Conservation (phyloP, 2,113 vertebrate species). For the Lathamus discolor region DNA sequence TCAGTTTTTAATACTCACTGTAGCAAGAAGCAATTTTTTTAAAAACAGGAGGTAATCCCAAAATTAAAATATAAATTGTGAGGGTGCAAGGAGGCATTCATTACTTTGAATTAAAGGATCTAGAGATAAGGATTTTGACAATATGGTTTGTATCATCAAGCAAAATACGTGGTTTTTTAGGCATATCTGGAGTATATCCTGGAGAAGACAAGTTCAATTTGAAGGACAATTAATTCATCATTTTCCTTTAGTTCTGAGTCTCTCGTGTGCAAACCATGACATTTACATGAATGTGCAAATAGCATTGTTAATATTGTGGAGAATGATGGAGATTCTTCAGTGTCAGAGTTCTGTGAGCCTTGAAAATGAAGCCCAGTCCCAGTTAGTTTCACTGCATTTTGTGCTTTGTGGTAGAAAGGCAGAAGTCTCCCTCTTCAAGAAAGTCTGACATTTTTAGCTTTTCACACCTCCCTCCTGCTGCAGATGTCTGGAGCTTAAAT, state of each 20-base stretch:
- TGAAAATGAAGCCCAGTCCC: neutral
- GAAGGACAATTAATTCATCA: neutral
- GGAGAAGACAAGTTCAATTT: neutral
- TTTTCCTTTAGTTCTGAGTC: neutral
- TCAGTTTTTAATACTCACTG: neutral
- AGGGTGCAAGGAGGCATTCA: neutral
- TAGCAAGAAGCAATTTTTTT: neutral
- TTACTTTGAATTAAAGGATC: neutral
- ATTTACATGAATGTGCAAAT: neutral
- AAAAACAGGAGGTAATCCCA: neutral
- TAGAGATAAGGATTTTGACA: neutral
- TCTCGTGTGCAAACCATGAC: neutral
- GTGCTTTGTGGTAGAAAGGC: neutral
- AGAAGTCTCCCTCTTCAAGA: neutral
- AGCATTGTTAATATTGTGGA: neutral
- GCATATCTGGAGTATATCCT: neutral
- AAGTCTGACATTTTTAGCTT: neutral
- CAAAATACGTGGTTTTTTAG: neutral
- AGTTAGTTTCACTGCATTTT: neutral
- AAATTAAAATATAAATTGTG: neutral
- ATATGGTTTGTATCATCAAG: neutral
- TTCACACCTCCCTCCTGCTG: neutral
- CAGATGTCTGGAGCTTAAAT: neutral
- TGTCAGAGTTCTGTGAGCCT: neutral
- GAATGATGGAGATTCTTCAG: neutral